Evolutionary conservation across 2,113 vertebrate genomes (phyloP).

Genomic region (Podilymbus podiceps): DNA sequence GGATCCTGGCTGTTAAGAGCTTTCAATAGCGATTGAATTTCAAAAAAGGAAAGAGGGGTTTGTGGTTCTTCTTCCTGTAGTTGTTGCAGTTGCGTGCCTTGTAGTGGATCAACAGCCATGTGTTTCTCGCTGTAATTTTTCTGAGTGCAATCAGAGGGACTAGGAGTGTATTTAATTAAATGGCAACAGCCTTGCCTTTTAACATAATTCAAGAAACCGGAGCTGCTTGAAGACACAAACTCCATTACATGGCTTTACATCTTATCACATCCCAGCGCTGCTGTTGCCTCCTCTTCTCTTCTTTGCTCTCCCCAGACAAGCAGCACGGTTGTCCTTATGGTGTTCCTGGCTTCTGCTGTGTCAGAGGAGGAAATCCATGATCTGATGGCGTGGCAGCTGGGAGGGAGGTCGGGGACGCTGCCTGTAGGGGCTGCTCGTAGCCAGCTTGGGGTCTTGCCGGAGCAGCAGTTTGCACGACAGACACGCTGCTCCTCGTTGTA

Average conservation of each 20-base stretch:
- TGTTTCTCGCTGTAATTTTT: neutral
- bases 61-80: neutral
- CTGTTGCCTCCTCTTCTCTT: neutral
- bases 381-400: neutral
- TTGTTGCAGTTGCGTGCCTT: neutral
- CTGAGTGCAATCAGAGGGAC: neutral
- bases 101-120: neutral
- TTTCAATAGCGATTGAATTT: neutral
- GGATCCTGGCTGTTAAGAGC: neutral
- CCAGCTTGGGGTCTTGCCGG: slow-evolving; percentile 3
- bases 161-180: neutral
- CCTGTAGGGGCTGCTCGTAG: slow-evolving; percentile 52
- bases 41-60: neutral
- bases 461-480: neutral
- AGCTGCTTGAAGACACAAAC: neutral
- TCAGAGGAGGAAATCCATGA: neutral
- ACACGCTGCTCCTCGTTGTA: neutral
- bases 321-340: neutral
- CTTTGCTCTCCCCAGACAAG: neutral
- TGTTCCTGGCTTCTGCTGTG: neutral
- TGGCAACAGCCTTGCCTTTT: neutral
- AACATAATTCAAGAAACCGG: neutral
- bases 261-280: neutral
- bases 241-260: neutral
- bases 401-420: slow-evolving; percentile 8